Evolutionary conservation across 2,888 invertebrate species (phyloP).

Genomic region (Pherbina coryleti): DNA sequence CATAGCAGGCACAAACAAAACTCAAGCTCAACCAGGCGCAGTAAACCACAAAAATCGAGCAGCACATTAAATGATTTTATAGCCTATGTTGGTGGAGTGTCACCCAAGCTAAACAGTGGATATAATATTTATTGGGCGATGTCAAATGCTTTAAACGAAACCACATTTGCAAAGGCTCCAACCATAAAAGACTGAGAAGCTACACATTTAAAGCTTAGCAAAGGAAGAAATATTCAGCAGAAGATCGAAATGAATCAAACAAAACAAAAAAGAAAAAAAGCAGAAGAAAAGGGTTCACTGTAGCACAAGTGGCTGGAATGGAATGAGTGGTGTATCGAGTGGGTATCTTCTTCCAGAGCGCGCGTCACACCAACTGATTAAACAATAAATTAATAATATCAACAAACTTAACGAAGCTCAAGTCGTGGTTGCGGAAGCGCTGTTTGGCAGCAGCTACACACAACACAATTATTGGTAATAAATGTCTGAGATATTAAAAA

Average conservation of each 20-base stretch:
- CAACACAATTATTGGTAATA: neutral
- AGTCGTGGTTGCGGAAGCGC: neutral
- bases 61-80: conserved; percentile 27
- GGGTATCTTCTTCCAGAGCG: neutral
- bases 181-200: neutral
- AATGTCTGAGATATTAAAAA: neutral
- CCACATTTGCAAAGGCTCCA: conserved; percentile 30
- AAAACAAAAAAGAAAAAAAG: neutral
- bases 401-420: conserved; percentile 51
- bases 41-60: neutral
- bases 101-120: conserved; percentile 12
- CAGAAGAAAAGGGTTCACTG: neutral
- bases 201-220: neutral
- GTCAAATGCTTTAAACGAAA: conserved; percentile 51
- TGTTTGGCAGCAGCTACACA: neutral
- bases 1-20: conserved; percentile 6
- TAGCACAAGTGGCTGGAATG: conserved; percentile 4
- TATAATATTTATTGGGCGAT: conserved; percentile 49
- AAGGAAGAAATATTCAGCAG: neutral
- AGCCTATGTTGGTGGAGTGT: neutral
- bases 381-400: conserved; percentile 65
- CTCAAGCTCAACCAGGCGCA: no score
- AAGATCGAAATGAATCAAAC: neutral
- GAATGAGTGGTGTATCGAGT: neutral
- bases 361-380: conserved; percentile 58